Conservation (phyloP, 2,888 invertebrate species). For the Shargacucullia verbasci region DNA sequence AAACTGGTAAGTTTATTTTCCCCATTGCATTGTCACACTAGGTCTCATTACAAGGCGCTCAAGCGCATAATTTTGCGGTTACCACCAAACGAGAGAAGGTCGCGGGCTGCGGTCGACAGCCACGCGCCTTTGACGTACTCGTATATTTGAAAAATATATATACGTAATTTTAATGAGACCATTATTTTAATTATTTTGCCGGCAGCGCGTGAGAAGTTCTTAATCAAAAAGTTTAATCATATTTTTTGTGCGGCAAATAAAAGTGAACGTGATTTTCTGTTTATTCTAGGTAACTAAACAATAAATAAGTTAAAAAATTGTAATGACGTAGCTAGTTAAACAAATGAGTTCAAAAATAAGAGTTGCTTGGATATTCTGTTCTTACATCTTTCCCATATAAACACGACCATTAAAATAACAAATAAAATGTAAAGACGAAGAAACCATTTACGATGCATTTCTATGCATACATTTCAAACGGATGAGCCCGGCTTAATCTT, state of each 20-base stretch:
- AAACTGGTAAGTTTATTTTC: slow-evolving; percentile 6
- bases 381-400: slow-evolving; percentile 23
- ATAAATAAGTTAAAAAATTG: neutral
- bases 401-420: slow-evolving; percentile 26
- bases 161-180: slow-evolving; percentile 51
- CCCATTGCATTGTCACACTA: slow-evolving; percentile 50
- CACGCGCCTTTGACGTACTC: slow-evolving; percentile 67
- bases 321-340: too few species aligned
- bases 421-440: slow-evolving; percentile 39
- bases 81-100: slow-evolving; percentile 75
- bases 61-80: slow-evolving; percentile 86
- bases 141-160: slow-evolving; percentile 39
- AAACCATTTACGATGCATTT: slow-evolving; percentile 42
- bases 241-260: slow-evolving; percentile 1
- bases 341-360: too few species aligned
- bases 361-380: slow-evolving; percentile 6
- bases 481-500: slow-evolving; percentile 63
- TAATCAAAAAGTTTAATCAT: neutral
- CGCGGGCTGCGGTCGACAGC: slow-evolving; percentile 69
- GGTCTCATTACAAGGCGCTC: slow-evolving; percentile 80
- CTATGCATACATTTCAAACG: slow-evolving; percentile 60
- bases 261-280: neutral
- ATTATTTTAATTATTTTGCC: slow-evolving; percentile 39
- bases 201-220: slow-evolving; percentile 3
- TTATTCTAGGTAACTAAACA: neutral